Conservation (phyloP, 2,888 invertebrate genomes). For the Pseudococcus jackbeardsleyi region DNA sequence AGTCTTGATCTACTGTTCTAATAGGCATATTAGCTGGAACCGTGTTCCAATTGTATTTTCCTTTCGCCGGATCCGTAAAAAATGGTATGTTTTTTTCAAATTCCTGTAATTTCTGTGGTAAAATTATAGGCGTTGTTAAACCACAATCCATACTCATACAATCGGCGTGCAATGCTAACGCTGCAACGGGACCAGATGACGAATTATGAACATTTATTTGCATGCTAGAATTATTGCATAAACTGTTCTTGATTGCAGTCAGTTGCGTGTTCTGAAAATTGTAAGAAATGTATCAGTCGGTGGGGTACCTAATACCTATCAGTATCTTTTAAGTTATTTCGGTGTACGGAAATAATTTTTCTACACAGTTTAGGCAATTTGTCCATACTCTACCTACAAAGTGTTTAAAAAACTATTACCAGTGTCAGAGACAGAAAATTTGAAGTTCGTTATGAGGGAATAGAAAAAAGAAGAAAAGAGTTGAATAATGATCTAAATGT, state of each 20-base stretch:
- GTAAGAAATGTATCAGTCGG: background rate
- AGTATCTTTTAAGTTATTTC: too few relatives aligned
- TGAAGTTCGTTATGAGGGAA: too few relatives aligned
- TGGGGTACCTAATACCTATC: too few relatives aligned
- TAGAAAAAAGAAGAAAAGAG: too few relatives aligned
- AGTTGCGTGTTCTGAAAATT: conserved; percentile 15
- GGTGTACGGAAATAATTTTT: too few relatives aligned
- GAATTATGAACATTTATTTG: background rate
- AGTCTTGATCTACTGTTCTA: background rate
- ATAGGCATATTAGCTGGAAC: background rate
- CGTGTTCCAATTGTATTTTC: background rate
- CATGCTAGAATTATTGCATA: background rate
- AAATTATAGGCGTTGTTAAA: background rate
- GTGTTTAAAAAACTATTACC: too few relatives aligned
- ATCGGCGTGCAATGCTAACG: background rate
- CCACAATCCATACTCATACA: background rate
- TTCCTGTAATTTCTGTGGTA: background rate
- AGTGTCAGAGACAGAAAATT: too few relatives aligned
- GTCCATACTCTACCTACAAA: too few relatives aligned
- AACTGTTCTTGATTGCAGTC: background rate
- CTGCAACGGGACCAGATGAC: background rate
- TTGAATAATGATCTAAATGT: too few relatives aligned
- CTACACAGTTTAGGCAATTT: too few relatives aligned
- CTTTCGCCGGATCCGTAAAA: background rate
- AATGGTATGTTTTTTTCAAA: background rate